A percentile compares a stretch with the other conserved stretches of the same genome.
phyloP scores from a whole-genome alignment of 2,797 vertebrate genomes.

The Erethizon dorsatum region DNA sequence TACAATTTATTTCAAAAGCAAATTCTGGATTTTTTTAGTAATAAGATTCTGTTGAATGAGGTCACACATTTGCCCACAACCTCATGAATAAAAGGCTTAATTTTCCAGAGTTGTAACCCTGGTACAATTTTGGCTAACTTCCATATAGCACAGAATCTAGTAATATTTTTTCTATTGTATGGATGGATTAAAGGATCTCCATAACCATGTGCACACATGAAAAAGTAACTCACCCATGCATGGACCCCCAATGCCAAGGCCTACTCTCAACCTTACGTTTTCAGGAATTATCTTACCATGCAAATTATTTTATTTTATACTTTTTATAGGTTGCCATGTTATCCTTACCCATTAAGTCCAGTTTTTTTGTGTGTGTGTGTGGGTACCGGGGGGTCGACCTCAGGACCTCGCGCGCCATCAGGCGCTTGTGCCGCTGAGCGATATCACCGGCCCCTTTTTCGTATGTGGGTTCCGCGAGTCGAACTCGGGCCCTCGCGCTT shows the following conservation, averaged over 20 bases:
- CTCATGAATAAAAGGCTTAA: constrained; percentile 26
- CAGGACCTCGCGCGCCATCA: too few species aligned
- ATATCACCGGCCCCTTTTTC: too few species aligned
- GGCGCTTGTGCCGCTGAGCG: too few species aligned
- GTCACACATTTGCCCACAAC: background rate
- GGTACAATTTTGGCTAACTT: constrained; percentile 6
- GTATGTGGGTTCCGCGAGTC: too few species aligned
- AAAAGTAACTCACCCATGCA: background rate
- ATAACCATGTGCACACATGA: background rate
- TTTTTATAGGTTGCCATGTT: background rate
- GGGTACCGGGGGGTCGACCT: too few species aligned
- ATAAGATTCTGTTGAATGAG: background rate
- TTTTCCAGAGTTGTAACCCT: constrained; percentile 55
- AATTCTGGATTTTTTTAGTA: constrained; percentile 48
- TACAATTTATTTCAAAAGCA: constrained; percentile 74
- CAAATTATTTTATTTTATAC: background rate
- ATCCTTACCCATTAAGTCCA: background rate
- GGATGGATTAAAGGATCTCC: background rate
- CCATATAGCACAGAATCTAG: background rate
- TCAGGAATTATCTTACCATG: background rate
- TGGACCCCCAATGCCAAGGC: accelerated
- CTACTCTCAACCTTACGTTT: background rate
- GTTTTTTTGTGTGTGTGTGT: too few species aligned
- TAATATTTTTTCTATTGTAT: background rate
- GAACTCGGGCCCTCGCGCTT: too few species aligned